phyloP scores from a whole-genome alignment of 2,113 vertebrate species.

The Urocolius indicus region DNA sequence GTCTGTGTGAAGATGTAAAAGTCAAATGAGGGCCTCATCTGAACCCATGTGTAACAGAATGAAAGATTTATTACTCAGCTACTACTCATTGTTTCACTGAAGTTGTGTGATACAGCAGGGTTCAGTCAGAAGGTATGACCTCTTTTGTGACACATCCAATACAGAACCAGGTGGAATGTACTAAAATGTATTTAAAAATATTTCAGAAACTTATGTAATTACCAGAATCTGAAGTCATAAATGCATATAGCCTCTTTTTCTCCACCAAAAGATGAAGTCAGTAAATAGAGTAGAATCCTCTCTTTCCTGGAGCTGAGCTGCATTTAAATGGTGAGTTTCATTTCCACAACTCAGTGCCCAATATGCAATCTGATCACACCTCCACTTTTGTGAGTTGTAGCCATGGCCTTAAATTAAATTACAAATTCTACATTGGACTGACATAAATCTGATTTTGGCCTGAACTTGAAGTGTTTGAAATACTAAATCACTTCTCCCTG shows the following conservation, averaged over 20 bases:
- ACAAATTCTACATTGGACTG: conserved; percentile 61
- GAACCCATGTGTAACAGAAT: background rate
- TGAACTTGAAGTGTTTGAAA: conserved; percentile 78
- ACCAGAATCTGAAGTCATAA: background rate
- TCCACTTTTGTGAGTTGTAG: conserved; percentile 65
- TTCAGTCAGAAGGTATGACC: conserved; percentile 43
- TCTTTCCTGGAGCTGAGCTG: conserved; percentile 16
- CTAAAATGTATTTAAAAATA: conserved; percentile 40
- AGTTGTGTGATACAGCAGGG: background rate
- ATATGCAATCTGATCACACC: conserved; percentile 73
- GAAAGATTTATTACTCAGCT: background rate
- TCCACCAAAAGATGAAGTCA: conserved; percentile 14
- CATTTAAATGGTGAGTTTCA: conserved; percentile 57
- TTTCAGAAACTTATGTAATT: background rate
- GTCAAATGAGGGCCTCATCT: background rate
- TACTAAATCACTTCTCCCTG: conserved; percentile 72
- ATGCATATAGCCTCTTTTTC: conserved; percentile 4
- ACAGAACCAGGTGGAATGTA: conserved; percentile 38
- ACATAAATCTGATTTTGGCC: conserved; percentile 77
- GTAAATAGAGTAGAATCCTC: conserved; percentile 22
- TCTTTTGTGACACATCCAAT: conserved; percentile 9
- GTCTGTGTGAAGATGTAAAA: background rate
- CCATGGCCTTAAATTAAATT: conserved; percentile 74
- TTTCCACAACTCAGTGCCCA: conserved; percentile 49
- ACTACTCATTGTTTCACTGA: background rate